Evolutionary conservation across 2,888 invertebrate genomes (phyloP).

Genomic region (Tachina fera): DNA sequence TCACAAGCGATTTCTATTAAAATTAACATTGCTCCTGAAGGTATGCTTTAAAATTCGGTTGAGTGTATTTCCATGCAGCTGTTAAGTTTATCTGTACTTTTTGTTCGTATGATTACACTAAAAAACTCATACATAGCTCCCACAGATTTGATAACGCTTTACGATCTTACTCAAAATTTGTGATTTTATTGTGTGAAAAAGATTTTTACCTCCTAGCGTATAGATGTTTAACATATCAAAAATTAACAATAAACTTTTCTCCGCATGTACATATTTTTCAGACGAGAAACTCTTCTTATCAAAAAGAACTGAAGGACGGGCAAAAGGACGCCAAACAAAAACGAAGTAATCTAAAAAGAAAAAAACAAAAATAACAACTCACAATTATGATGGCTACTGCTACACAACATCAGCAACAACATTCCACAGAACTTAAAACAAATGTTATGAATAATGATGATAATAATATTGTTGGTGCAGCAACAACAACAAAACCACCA

Average conservation of each 20-base stretch:
- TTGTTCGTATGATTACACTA: no score
- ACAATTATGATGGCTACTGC: constrained; percentile 68
- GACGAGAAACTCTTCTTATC: constrained; percentile 41
- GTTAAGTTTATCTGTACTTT: no score
- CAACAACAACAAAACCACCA: constrained; percentile 30
- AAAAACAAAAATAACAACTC: constrained; percentile 46
- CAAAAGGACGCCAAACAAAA: constrained; percentile 66
- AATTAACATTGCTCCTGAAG: no score
- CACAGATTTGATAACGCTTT: no score
- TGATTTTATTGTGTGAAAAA: no score
- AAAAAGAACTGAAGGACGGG: constrained; percentile 63
- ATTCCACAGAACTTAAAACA: constrained; percentile 69
- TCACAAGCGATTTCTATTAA: no score
- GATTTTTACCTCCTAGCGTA: no score
- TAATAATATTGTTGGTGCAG: constrained; percentile 64
- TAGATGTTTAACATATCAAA: no score
- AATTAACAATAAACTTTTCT: constrained; percentile 15
- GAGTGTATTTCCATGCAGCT: no score
- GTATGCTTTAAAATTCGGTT: no score
- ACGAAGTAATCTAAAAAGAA: constrained; percentile 37
- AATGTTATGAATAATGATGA: constrained; percentile 72
- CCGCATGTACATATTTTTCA: constrained; percentile 21
- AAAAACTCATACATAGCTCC: no score
- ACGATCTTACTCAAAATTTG: no score
- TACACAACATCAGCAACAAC: constrained; percentile 58